Evolutionary conservation across 2,113 vertebrate genomes (phyloP).

Genomic region (Pseudopodoces humilis): DNA sequence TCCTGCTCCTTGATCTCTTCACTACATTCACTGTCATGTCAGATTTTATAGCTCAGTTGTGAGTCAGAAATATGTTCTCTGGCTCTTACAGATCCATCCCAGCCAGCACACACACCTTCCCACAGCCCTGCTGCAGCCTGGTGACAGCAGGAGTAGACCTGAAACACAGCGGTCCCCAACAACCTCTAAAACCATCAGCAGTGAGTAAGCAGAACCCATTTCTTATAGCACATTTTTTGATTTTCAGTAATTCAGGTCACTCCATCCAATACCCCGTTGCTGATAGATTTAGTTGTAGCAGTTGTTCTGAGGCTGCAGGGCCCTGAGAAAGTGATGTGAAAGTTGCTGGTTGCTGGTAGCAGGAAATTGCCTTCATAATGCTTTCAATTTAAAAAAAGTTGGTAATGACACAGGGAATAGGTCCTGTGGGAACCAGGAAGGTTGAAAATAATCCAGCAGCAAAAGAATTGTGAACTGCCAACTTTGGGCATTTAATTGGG

Average conservation of each 20-base stretch:
- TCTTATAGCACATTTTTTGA: not conserved
- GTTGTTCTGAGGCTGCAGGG: not conserved
- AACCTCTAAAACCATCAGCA: not conserved
- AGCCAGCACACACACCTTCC: accelerated
- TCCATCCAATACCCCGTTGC: accelerated
- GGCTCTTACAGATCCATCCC: not conserved
- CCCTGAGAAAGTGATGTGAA: constrained; percentile 18
- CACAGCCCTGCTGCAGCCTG: not conserved
- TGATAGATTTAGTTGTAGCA: not conserved
- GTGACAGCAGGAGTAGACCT: not conserved
- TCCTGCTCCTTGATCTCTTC: not conserved
- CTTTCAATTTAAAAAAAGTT: constrained; percentile 40
- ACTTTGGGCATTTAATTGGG: not conserved
- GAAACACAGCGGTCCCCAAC: not conserved
- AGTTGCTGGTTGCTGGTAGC: not conserved
- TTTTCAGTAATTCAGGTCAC: not conserved
- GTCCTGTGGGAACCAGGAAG: not conserved
- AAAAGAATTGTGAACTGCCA: constrained; percentile 32
- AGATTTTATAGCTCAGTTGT: not conserved
- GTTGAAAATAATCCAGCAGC: constrained; percentile 17
- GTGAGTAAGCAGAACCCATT: not conserved
- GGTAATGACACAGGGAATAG: constrained; percentile 16
- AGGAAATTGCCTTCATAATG: constrained; percentile 54
- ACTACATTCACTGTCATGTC: not conserved
- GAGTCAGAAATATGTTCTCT: not conserved